Base-by-base conservation (phyloP, 2,113 vertebrate species). In the Bos taurus region DNA sequence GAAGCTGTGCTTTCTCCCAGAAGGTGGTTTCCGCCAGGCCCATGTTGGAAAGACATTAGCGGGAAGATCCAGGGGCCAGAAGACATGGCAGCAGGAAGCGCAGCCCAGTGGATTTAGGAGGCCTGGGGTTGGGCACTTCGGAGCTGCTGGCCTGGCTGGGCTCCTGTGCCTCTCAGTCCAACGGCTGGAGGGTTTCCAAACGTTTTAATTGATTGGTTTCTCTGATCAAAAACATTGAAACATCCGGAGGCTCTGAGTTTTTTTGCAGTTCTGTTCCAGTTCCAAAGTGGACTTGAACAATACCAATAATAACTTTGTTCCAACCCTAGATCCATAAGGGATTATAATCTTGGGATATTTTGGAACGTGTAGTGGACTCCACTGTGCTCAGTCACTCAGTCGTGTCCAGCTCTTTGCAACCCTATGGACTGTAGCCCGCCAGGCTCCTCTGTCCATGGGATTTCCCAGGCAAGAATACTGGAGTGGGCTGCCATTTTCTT, bases 201-300 rank as follows among this genome's bases (percentile, higher is more conserved):
- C 78, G 6, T 90, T 95, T 0, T 0, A 46, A 97, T 93, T 97
- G 97, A 98, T 98, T 98, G 92, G 96, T 97, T 97, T 98, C 88
- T 98, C 96, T 97, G 93, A 95, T 97, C 77, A 91, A 96, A 98
- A 98, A 94, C 94, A 98, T 96, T 77, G 86, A 93, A 98, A 86
- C 7, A 46, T 86, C 80, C 60, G 48, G 12, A 60, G 86, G 94
- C 91, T 95, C 82, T 19, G 90, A 83, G 95, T 91, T 91, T 90
- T 92, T 97, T 48, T 91, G 92, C 91, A 85, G 97, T 91, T 96
- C 91, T 96, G 95, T 96, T 98, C 96, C 91, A 50, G 52, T 90
- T 95, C 90, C 50, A 97, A 97, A 96, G 54, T 93, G 95, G 97
- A 48, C 95, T 96, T 96, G 96, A 97, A 93, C 97, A 93, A 95